Conservation (phyloP, 2,113 vertebrate species). For the Centrocercus urophasianus region DNA sequence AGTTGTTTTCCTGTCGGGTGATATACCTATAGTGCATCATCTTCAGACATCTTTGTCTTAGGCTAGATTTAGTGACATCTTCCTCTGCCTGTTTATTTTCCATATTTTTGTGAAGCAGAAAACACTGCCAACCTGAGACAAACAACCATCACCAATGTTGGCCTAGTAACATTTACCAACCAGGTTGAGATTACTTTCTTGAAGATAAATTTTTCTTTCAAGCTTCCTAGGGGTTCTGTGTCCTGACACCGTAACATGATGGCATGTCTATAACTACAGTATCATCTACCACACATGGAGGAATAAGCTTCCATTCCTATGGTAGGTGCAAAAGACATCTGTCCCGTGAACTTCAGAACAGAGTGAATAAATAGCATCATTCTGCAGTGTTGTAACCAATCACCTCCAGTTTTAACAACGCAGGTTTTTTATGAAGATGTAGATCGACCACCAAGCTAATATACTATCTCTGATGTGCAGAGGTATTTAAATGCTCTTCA, state of each 20-base stretch:
- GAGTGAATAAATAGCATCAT: neutral
- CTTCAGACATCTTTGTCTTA: neutral
- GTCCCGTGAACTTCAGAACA: neutral
- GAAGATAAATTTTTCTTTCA: neutral
- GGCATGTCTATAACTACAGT: neutral
- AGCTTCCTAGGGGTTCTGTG: neutral
- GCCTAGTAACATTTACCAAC: neutral
- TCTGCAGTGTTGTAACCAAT: neutral
- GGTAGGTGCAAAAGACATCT: neutral
- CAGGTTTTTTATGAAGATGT: neutral
- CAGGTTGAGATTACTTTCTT: neutral
- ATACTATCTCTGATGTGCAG: neutral
- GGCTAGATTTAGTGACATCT: neutral
- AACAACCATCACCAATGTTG: neutral
- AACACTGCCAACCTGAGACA: neutral
- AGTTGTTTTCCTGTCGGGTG: neutral
- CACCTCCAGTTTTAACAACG: neutral
- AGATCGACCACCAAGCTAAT: neutral
- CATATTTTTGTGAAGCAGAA: neutral
- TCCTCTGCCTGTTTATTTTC: neutral
- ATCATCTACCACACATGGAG: neutral
- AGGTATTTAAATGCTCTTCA: neutral
- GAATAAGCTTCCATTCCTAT: neutral
- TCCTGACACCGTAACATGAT: rapidly evolving
- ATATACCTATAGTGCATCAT: neutral